These are phyloP conservation scores for Podarcis siculus DNA, from an alignment of 2,797 vertebrate species.

Conservation along the genomic window DNA sequence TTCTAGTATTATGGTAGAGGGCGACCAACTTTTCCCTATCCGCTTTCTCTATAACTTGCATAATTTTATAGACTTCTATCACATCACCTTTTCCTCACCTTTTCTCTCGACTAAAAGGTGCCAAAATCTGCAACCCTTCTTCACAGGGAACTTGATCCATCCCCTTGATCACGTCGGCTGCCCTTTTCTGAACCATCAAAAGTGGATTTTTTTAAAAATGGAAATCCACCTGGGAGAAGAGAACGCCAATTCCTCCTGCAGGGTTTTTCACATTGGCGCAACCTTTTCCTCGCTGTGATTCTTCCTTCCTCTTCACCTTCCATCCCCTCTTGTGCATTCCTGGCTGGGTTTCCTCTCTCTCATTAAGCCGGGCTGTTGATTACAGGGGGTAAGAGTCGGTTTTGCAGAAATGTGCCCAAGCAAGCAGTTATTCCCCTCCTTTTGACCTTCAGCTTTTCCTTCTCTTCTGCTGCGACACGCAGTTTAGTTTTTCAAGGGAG, in stretches of 20 bases:
- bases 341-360: background rate
- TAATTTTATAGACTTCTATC: too few species aligned
- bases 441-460: slow-evolving; percentile 46
- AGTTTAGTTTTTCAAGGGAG: slow-evolving; percentile 44
- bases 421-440: slow-evolving; percentile 46
- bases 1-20: too few species aligned
- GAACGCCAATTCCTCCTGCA: background rate
- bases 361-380: slow-evolving; percentile 30
- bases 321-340: background rate
- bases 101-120: too few species aligned
- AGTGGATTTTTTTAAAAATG: background rate
- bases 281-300: background rate
- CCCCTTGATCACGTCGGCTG: too few species aligned
- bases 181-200: too few species aligned
- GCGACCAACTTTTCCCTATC: too few species aligned
- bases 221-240: background rate
- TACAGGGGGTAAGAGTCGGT: slow-evolving; percentile 12
- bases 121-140: too few species aligned
- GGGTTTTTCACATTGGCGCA: too few species aligned
- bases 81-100: too few species aligned
- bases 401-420: slow-evolving; percentile 29
- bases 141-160: too few species aligned
- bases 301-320: background rate
- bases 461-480: background rate
- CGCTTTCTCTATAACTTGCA: too few species aligned